Conservation (phyloP, 2,113 vertebrate genomes). For the Pachycephala philippinensis region DNA sequence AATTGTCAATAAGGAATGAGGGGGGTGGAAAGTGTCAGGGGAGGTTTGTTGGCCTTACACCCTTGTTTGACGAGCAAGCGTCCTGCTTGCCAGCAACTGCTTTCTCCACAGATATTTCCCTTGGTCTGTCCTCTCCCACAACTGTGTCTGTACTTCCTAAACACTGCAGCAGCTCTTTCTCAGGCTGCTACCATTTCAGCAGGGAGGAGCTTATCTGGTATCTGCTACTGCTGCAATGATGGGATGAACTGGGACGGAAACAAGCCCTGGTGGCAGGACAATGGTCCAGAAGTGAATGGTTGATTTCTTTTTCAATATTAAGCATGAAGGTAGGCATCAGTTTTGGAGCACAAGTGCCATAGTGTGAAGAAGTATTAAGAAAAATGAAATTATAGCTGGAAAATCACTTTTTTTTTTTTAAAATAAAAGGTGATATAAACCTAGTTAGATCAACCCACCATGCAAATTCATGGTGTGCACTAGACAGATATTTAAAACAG, state of each 20-base stretch:
- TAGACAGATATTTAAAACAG: neutral
- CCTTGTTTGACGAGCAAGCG: neutral
- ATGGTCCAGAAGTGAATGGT: neutral
- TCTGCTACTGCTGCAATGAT: neutral
- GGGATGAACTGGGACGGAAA: neutral
- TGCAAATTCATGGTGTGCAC: neutral
- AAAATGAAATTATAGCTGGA: neutral
- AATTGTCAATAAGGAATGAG: neutral
- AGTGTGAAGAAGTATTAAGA: neutral
- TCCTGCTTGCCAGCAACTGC: neutral
- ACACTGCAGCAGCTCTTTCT: neutral
- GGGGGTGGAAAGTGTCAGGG: rapidly evolving
- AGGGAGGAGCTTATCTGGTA: neutral
- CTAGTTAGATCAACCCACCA: neutral
- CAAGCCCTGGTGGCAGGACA: neutral
- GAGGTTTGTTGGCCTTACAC: neutral
- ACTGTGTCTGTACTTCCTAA: neutral
- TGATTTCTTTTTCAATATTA: neutral
- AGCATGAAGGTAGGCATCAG: neutral
- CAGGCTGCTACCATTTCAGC: neutral
- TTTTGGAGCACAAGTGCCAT: neutral
- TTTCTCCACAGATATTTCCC: neutral
- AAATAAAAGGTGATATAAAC: neutral
- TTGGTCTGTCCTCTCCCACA: neutral
- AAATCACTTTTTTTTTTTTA: neutral